These are phyloP conservation scores for Chydorus sphaericus DNA, from an alignment of 2,888 invertebrate species.

Conservation along the genomic window DNA sequence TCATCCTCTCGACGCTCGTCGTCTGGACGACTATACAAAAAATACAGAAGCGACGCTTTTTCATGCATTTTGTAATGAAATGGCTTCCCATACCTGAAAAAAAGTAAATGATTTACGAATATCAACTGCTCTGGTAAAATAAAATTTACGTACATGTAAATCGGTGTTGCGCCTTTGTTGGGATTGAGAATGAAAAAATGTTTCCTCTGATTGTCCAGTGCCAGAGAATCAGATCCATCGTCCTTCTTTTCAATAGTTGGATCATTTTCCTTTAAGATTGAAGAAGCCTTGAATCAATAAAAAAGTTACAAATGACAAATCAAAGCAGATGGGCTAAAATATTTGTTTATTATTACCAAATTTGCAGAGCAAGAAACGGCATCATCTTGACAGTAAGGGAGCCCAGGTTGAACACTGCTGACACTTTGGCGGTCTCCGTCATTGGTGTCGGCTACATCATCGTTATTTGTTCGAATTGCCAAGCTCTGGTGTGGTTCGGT, in stretches of 20 bases:
- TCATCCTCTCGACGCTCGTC: constrained; percentile 68
- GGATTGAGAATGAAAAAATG: constrained; percentile 89
- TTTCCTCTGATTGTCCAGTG: constrained; percentile 66
- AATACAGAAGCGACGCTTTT: constrained; percentile 85
- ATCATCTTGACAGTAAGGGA: constrained; percentile 4
- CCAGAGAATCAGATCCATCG: constrained; percentile 25
- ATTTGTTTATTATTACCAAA: not conserved
- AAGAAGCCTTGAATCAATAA: not conserved
- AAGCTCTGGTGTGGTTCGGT: not conserved
- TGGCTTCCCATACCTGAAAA: constrained; percentile 64
- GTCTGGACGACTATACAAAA: constrained; percentile 91
- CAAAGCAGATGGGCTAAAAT: too few species aligned
- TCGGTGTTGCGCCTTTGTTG: constrained; percentile 96
- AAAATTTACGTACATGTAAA: constrained; percentile 58
- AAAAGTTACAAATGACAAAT: too few species aligned
- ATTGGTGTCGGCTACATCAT: too few species aligned
- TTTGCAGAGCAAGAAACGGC: not conserved
- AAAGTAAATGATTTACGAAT: constrained; percentile 10
- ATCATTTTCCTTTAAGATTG: not conserved
- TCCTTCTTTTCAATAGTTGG: not conserved
- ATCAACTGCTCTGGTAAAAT: constrained; percentile 16
- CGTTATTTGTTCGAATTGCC: not conserved
- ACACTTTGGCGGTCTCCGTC: too few species aligned
- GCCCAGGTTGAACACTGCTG: not conserved
- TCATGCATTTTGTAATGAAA: too few species aligned